Evolutionary conservation across 2,797 vertebrate species (phyloP).

Genomic region (Buphagus erythrorhynchus): DNA sequence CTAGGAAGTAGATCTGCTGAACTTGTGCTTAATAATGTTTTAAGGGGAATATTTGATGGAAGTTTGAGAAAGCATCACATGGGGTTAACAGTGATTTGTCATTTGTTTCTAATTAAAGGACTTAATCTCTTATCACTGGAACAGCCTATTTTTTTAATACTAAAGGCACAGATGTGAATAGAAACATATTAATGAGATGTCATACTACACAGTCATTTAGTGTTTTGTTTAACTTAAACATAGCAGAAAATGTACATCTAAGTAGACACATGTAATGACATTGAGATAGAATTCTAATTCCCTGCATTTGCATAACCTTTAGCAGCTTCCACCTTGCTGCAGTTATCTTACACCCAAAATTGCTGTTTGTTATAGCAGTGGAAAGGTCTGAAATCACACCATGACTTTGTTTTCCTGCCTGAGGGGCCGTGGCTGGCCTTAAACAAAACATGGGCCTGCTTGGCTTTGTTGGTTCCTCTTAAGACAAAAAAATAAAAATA

Average conservation of each 20-base stretch:
- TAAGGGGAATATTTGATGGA: slow-evolving; percentile 89
- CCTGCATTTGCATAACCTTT: slow-evolving; percentile 77
- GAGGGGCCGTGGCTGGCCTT: not conserved
- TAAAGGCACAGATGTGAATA: slow-evolving; percentile 87
- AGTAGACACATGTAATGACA: slow-evolving; percentile 81
- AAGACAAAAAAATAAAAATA: not conserved
- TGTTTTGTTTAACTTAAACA: slow-evolving; percentile 88
- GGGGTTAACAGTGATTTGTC: slow-evolving; percentile 98
- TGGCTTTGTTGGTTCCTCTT: not conserved
- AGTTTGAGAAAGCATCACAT: slow-evolving; percentile 83
- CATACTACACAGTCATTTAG: slow-evolving; percentile 84
- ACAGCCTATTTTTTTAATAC: slow-evolving; percentile 87
- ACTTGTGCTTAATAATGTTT: slow-evolving; percentile 97
- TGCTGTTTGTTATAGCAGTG: not conserved
- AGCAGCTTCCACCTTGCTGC: slow-evolving; percentile 75
- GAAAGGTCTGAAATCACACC: not conserved
- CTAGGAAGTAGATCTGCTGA: slow-evolving; percentile 97
- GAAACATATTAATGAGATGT: slow-evolving; percentile 88
- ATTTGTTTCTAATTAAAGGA: slow-evolving; percentile 93
- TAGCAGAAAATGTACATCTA: slow-evolving; percentile 83
- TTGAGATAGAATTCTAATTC: slow-evolving; percentile 80
- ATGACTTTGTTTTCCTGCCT: not conserved
- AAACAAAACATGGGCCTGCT: not conserved
- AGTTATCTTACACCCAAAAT: slow-evolving; percentile 54
- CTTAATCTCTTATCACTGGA: slow-evolving; percentile 95